Conservation (phyloP, 2,113 vertebrate genomes). For the Jaculus jaculus region DNA sequence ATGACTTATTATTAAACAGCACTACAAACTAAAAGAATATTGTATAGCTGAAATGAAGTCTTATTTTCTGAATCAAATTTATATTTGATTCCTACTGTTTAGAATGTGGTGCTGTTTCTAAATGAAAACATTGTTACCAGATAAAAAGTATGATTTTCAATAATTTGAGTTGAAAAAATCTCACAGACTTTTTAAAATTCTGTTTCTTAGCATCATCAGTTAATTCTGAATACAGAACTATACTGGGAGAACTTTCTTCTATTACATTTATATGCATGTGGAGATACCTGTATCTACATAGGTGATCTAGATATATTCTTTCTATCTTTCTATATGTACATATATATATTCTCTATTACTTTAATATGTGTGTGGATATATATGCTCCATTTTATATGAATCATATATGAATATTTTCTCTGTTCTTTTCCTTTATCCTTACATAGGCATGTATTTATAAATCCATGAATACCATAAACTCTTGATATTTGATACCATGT, state of each 20-base stretch:
- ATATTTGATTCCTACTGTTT: neutral
- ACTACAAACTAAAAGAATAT: neutral
- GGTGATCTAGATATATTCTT: too few relatives aligned
- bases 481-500: neutral
- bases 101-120: neutral
- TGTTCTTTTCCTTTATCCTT: neutral
- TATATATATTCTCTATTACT: too few relatives aligned
- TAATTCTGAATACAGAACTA: neutral
- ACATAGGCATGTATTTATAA: too few relatives aligned
- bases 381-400: too few relatives aligned
- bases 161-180: neutral
- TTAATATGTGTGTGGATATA: neutral
- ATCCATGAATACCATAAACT: neutral
- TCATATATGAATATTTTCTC: neutral
- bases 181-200: neutral
- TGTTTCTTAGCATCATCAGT: neutral
- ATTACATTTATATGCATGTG: neutral
- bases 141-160: neutral
- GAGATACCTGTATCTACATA: too few relatives aligned
- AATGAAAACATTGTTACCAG: neutral
- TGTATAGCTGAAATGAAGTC: neutral
- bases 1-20: neutral
- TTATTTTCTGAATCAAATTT: conserved; percentile 46
- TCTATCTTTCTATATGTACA: too few relatives aligned
- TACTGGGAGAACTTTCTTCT: neutral